These are phyloP conservation scores for Anolis apletophallus DNA, from an alignment of 2,797 vertebrate species.

Conservation along the genomic window DNA sequence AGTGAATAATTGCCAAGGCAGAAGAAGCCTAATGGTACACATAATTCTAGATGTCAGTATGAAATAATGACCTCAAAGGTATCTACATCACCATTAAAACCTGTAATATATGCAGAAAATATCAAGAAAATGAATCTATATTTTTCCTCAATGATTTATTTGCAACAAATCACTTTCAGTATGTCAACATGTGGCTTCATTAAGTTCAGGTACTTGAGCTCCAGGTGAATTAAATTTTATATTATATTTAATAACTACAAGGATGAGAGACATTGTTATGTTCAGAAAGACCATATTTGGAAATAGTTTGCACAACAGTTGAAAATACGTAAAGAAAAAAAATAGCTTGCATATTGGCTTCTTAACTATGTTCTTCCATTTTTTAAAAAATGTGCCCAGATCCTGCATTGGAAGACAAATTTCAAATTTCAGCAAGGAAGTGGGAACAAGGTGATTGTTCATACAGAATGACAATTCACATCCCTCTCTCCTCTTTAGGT, in stretches of 20 bases:
- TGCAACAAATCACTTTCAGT: slow-evolving; percentile 29
- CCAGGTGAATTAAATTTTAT: slow-evolving; percentile 17
- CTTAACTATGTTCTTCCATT: too few species aligned
- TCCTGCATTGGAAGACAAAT: too few species aligned
- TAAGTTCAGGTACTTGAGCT: slow-evolving; percentile 20
- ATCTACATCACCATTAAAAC: background rate
- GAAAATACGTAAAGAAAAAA: background rate
- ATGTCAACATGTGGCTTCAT: slow-evolving; percentile 17
- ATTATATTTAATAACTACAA: slow-evolving; percentile 39
- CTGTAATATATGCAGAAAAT: slow-evolving; percentile 1
- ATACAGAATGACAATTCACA: too few species aligned
- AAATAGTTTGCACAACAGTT: background rate
- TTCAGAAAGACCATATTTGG: background rate
- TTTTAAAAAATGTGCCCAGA: too few species aligned
- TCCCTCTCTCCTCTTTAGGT: too few species aligned
- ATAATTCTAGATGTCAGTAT: background rate
- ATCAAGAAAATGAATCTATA: slow-evolving; percentile 8
- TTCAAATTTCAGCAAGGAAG: too few species aligned
- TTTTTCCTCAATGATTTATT: slow-evolving; percentile 19
- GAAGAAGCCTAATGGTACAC: background rate
- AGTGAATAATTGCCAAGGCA: background rate
- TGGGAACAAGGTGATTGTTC: too few species aligned
- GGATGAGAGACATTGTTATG: background rate
- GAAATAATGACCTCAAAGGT: background rate
- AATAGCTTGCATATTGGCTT: too few species aligned